phyloP scores from a whole-genome alignment of 1,140 invertebrate genomes.

The Heliothis subflexa region DNA sequence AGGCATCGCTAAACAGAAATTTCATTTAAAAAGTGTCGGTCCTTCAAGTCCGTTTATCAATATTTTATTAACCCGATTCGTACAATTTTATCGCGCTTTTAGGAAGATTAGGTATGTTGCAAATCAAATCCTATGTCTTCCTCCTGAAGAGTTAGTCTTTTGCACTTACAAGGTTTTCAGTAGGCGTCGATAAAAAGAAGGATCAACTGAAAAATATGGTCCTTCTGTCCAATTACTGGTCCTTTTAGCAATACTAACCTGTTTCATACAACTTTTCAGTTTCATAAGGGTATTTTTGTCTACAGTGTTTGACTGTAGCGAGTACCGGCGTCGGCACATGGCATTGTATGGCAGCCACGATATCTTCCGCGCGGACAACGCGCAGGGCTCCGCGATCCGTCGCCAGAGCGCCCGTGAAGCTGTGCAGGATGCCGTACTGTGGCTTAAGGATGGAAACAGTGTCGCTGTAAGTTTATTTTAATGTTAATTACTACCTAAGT shows the following conservation, averaged over 20 bases:
- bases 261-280: background rate
- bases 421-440: slow-evolving; percentile 93
- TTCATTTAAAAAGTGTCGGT: too few species aligned
- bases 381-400: slow-evolving; percentile 92
- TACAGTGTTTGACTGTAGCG: slow-evolving; percentile 95
- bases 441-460: slow-evolving; percentile 91
- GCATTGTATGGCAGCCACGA: slow-evolving; percentile 93
- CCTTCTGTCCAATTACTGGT: background rate
- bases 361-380: slow-evolving; percentile 94
- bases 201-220: background rate
- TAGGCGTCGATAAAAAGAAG: too few species aligned
- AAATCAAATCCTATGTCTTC: too few species aligned
- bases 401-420: slow-evolving; percentile 93
- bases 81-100: too few species aligned
- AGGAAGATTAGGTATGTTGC: too few species aligned
- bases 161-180: too few species aligned
- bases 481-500: background rate
- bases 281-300: slow-evolving; percentile 49
- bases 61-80: too few species aligned
- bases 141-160: too few species aligned
- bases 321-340: slow-evolving; percentile 93
- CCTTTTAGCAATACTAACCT: background rate
- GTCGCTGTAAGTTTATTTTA: slow-evolving; percentile 90
- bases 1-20: too few species aligned
- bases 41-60: too few species aligned